Evolutionary conservation across 2,113 vertebrate species (phyloP), one percentile per base, ranked within the genome.

Genomic region (Machaerirhynchus nigripectus): DNA sequence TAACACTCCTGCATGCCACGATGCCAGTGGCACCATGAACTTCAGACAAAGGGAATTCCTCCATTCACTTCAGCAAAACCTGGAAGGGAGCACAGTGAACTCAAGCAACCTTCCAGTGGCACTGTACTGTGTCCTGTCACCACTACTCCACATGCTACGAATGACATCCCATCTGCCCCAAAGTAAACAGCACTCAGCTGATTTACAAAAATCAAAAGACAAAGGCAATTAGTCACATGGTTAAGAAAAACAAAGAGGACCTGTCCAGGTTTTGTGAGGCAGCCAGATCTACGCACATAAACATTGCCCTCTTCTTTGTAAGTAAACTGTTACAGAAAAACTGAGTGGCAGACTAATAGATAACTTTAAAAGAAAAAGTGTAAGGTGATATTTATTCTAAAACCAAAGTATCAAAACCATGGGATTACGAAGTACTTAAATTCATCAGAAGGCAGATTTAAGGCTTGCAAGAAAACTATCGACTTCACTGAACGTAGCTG

Each of bases 401-500:
- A 88, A 82, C 2, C 10, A 22, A 88, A 92, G 39, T 19, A 63
- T 24, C 61, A 55, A 37, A 85, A 82, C 19, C 24, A 47, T 50
- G 7, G 12, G 23, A 77, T 55, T 27, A 69, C 7, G 28, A 68
- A 73, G 49, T 33, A 44, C 22, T 78, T 55, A 10, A 56, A 80
- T 47, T 76, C 26, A 73, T 63, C 24, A 79, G 71, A 84, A 57
- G 23, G 61, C 31, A 60, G 26, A 68, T 60, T 69, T 56, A 90
- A 90, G 33, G 31, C 18, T 61, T 57, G 24, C 17, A 65, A 73
- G 40, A 56, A 79, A 90, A 61, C 13, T 6, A 39, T 13, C 26
- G 67, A 14, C 33, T 53, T 64, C 0, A 6, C 1, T 31, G 19
- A 50, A 63, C 0, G 7, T 2, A 56, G n/a, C 15, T 46, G 49